These are phyloP conservation scores for Drosophila leontia DNA, from an alignment of 1,140 invertebrate genomes.

Conservation along the genomic window DNA sequence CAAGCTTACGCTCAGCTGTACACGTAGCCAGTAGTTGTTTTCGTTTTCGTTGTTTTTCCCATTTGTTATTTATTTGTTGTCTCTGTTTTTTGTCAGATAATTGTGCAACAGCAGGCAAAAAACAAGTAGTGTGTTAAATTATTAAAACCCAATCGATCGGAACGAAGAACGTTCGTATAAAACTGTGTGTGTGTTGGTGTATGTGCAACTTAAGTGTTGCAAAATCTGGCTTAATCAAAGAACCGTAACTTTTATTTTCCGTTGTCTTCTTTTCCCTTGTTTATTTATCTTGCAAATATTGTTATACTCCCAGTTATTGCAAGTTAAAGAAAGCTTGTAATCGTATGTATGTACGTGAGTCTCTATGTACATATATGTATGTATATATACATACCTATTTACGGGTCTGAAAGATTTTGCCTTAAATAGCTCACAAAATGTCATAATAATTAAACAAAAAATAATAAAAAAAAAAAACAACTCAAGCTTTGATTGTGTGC, in stretches of 20 bases:
- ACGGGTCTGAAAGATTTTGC: neutral
- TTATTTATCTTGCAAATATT: conserved; percentile 33
- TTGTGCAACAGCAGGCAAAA: conserved; percentile 63
- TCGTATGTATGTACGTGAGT: neutral
- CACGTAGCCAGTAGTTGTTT: conserved; percentile 71
- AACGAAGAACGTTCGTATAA: conserved; percentile 16
- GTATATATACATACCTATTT: neutral
- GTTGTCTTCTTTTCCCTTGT: conserved; percentile 34
- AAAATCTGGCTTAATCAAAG: conserved; percentile 18
- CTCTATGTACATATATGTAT: neutral
- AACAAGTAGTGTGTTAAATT: conserved; percentile 40
- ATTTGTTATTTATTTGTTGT: conserved; percentile 32
- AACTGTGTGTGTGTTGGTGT: neutral
- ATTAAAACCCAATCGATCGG: conserved; percentile 40
- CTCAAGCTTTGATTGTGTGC: conserved; percentile 22
- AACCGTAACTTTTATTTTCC: conserved; percentile 19
- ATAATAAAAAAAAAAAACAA: conserved; percentile 1
- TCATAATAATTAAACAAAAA: conserved; percentile 35
- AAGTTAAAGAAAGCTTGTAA: conserved; percentile 9
- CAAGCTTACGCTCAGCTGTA: conserved; percentile 63
- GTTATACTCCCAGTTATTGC: neutral
- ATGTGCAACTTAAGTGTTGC: conserved; percentile 42
- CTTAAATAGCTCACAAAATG: conserved; percentile 31
- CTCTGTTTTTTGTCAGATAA: conserved; percentile 44
- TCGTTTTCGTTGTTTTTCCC: conserved; percentile 45